phyloP scores from a whole-genome alignment of 2,888 invertebrate species.

The Cepaea hortensis region DNA sequence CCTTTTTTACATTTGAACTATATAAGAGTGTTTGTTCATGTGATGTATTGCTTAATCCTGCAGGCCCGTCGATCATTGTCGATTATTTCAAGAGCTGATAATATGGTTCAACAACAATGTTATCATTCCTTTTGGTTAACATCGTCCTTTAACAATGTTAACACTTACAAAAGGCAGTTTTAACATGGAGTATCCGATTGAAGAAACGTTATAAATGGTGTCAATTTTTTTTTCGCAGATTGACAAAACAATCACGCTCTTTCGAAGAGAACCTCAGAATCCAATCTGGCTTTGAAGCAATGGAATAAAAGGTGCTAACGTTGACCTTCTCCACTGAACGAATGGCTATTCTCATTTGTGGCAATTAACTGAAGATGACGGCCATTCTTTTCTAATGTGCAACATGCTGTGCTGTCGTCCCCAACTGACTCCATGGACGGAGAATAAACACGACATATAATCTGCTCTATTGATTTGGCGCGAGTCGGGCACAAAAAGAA shows the following conservation, averaged over 20 bases:
- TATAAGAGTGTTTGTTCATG: too few relatives aligned
- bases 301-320: slow-evolving; percentile 8
- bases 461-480: slow-evolving; percentile 39
- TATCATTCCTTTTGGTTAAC: too few relatives aligned
- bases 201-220: neutral
- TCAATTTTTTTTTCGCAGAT: neutral
- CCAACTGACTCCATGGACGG: slow-evolving; percentile 30
- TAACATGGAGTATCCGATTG: neutral
- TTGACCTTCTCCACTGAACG: slow-evolving; percentile 19
- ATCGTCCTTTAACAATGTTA: too few relatives aligned
- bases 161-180: too few relatives aligned
- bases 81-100: too few relatives aligned
- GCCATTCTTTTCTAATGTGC: slow-evolving; percentile 38
- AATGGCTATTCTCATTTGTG: slow-evolving; percentile 39
- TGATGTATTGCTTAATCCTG: too few relatives aligned
- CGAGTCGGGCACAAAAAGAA: slow-evolving; percentile 33
- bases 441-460: slow-evolving; percentile 41
- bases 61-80: too few relatives aligned
- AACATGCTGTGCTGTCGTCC: slow-evolving; percentile 39
- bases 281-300: neutral
- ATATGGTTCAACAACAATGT: too few relatives aligned
- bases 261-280: neutral
- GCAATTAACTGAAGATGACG: slow-evolving; percentile 41
- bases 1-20: too few relatives aligned
- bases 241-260: neutral